Evolutionary conservation across 1,140 invertebrate genomes (phyloP).

Genomic region (Hycleus phaleratus): DNA sequence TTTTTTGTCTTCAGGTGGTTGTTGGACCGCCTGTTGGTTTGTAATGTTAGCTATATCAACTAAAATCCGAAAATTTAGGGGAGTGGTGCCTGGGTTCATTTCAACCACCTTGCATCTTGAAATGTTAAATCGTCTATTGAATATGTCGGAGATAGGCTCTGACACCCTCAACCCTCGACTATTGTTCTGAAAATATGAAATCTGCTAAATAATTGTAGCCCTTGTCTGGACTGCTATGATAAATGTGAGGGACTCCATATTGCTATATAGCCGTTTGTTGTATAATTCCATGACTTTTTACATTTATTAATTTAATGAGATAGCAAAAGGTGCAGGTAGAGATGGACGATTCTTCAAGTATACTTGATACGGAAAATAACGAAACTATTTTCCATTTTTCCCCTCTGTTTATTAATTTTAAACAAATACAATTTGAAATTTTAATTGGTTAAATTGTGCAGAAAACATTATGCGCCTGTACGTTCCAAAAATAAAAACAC

Average conservation of each 20-base stretch:
- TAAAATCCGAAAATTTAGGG: slow-evolving; percentile 15
- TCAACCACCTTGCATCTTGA: slow-evolving; percentile 18
- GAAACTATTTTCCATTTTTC: background rate
- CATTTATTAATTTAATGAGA: slow-evolving; percentile 14
- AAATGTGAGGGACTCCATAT: slow-evolving; percentile 11
- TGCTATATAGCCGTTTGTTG: background rate
- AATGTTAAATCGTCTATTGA: slow-evolving; percentile 14
- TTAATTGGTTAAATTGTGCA: slow-evolving; percentile 2
- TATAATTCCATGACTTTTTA: background rate
- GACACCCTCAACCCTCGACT: slow-evolving; percentile 4
- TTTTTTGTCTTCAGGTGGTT: slow-evolving; percentile 7
- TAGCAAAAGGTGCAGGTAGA: slow-evolving; percentile 1
- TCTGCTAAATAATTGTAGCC: slow-evolving; percentile 17
- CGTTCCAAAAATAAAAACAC: too few species aligned
- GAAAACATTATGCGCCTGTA: background rate
- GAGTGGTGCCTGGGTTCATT: slow-evolving; percentile 11
- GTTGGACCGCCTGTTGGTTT: slow-evolving; percentile 12
- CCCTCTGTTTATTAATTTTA: background rate
- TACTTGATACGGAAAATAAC: too few species aligned
- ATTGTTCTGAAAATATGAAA: slow-evolving; percentile 18
- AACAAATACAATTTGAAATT: too few species aligned
- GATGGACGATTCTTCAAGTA: too few species aligned
- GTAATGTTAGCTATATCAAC: slow-evolving; percentile 19
- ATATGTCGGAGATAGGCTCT: slow-evolving; percentile 1
- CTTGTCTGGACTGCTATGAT: slow-evolving; percentile 9